These are phyloP conservation scores for Troides helena DNA, from an alignment of 2,888 invertebrate genomes.

Conservation along the genomic window DNA sequence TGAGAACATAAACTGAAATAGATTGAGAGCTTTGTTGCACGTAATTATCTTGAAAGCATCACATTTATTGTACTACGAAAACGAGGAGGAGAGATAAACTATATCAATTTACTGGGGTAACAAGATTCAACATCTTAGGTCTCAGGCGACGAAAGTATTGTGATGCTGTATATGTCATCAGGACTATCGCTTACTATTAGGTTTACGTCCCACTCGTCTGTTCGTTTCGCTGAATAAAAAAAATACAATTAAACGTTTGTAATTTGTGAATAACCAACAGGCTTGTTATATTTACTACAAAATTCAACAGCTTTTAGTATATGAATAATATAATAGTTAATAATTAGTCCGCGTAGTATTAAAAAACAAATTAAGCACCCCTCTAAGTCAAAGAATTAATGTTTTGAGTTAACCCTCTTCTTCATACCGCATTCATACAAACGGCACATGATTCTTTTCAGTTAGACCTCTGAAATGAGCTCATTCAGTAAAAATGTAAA, in stretches of 20 bases:
- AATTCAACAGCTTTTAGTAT: background rate
- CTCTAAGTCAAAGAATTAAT: background rate
- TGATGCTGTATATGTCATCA: too few relatives aligned
- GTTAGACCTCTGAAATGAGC: background rate
- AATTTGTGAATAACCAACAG: background rate
- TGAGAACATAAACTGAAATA: background rate
- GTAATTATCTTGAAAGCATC: slow-evolving; percentile 2
- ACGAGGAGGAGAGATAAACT: background rate
- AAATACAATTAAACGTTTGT: too few relatives aligned
- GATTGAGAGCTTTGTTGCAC: background rate
- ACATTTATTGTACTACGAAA: background rate
- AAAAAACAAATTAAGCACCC: background rate
- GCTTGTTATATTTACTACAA: background rate
- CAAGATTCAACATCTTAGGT: too few relatives aligned
- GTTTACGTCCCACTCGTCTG: too few relatives aligned
- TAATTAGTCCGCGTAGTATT: background rate
- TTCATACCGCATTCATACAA: background rate
- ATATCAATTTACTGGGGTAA: too few relatives aligned
- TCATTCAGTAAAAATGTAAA: background rate
- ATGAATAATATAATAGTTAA: background rate
- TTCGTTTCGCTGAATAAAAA: too few relatives aligned
- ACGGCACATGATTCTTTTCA: background rate
- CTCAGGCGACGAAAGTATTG: too few relatives aligned
- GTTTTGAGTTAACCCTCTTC: background rate
- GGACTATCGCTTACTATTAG: too few relatives aligned